These are phyloP conservation scores for Zootermopsis nevadensis DNA, from an alignment of 2,888 invertebrate genomes.

Conservation along the genomic window DNA sequence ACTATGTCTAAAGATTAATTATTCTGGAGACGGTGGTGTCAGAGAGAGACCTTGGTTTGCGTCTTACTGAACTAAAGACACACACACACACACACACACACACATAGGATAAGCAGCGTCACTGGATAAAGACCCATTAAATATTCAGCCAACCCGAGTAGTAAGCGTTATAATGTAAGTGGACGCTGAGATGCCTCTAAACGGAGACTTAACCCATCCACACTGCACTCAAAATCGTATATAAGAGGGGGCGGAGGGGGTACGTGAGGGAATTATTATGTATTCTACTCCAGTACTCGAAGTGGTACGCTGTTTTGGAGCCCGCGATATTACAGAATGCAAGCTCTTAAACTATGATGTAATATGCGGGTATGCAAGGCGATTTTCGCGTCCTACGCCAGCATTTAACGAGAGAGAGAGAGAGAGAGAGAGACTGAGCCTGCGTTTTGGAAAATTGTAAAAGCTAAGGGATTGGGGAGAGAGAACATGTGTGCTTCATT, in stretches of 20 bases:
- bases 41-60: neutral
- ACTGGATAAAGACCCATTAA: constrained; percentile 27
- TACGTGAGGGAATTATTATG: constrained; percentile 34
- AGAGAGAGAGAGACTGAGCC: neutral
- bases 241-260: constrained; percentile 15
- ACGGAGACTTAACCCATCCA: constrained; percentile 30
- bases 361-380: neutral
- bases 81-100: neutral
- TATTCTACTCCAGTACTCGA: constrained; percentile 27
- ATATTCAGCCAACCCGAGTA: constrained; percentile 27
- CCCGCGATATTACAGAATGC: constrained; percentile 30
- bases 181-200: constrained; percentile 12
- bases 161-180: constrained; percentile 23
- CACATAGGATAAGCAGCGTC: neutral
- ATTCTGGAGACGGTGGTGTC: neutral
- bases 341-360: constrained; percentile 29
- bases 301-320: neutral
- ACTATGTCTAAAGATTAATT: neutral
- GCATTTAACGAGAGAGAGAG: neutral
- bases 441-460: neutral
- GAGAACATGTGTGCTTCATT: constrained; percentile 13
- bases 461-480: neutral
- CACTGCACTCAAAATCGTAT: constrained; percentile 36
- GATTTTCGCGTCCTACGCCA: neutral
- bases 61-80: constrained; percentile 29